Base-by-base conservation (phyloP, 2,888 invertebrate genomes). In the Pammene aurita region DNA sequence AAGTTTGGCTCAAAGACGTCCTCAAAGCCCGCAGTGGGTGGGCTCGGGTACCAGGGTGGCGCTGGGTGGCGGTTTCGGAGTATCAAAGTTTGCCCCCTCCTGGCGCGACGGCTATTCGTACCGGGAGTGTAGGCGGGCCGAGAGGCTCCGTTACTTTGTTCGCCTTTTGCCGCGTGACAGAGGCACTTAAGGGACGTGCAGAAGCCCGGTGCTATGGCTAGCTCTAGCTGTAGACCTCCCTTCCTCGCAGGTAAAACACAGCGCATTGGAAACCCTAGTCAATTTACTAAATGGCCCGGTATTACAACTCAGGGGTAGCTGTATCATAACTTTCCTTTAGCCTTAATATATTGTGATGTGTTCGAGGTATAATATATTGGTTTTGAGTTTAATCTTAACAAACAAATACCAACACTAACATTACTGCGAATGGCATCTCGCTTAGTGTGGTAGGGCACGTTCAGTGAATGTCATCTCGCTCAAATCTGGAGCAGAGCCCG, bases 1-100 rank as follows among this genome's bases (percentile, higher is more conserved):
- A 90, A 91, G 86, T 92, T 91, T 82, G 82, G 83, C 84, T 90
- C 89, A 92, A 92, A 91, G 91, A 90, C 90, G 90, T 89, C 90
- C 91, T 90, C 87, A 88, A 90, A 90, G 90, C 89, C 85, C 87
- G 85, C 75, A 83, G 86, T 84, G 88, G 90, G 89, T 86, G 87
- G 87, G 82, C 80, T 80, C 76, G 84, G 84, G 85, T 86, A 87
- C 88, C 82, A 84, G 87, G 89, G 89, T 79, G 88, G 87, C 77
- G 72, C 79, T 76, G 78, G 79, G 80, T 41, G 79, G 81, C 74
- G 82, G 86, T 87, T 81, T 78, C 79, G 79, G 81, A 78, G 78
- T 80, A 87, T 84, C 88, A 90, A 90, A 92, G 87, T 91, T 92
- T 91, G 89, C 91, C 88, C 89, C 74, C 76, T 64, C 75, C 86